These are phyloP conservation scores for Pimpla rufipes DNA, from an alignment of 2,888 invertebrate genomes.

Conservation along the genomic window DNA sequence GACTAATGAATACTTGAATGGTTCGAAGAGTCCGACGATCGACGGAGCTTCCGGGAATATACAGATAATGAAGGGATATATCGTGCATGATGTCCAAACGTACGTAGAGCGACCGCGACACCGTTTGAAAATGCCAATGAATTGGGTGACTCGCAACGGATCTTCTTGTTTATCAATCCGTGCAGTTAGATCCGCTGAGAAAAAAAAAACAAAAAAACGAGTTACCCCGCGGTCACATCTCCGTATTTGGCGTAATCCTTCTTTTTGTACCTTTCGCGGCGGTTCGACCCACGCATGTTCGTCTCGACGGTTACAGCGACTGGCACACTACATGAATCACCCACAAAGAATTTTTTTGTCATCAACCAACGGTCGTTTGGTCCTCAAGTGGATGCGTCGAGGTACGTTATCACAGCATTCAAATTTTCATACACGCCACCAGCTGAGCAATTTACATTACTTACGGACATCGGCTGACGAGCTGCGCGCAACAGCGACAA, in stretches of 20 bases:
- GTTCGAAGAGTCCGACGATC: background rate
- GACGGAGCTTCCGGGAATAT: background rate
- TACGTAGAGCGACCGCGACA: background rate
- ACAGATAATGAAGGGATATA: background rate
- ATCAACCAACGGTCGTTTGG: conserved; percentile 55
- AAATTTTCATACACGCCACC: conserved; percentile 23
- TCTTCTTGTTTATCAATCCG: conserved; percentile 3
- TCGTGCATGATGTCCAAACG: background rate
- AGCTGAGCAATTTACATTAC: conserved; percentile 45
- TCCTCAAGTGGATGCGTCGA: background rate
- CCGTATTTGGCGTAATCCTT: conserved; percentile 78
- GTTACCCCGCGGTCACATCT: conserved; percentile 75
- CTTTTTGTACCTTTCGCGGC: conserved; percentile 47
- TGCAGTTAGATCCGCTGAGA: background rate
- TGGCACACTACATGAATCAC: conserved; percentile 64
- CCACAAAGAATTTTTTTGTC: conserved; percentile 60
- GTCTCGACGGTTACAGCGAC: conserved; percentile 57
- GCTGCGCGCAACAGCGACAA: background rate
- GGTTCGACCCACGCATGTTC: conserved; percentile 65
- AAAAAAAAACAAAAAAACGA: conserved; percentile 73
- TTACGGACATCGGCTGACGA: conserved; percentile 11
- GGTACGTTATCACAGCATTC: conserved; percentile 10
- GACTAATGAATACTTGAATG: background rate
- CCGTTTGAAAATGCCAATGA: background rate
- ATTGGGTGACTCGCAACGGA: background rate